phyloP scores from a whole-genome alignment of 2,888 invertebrate species.

The Cephus spinipes region DNA sequence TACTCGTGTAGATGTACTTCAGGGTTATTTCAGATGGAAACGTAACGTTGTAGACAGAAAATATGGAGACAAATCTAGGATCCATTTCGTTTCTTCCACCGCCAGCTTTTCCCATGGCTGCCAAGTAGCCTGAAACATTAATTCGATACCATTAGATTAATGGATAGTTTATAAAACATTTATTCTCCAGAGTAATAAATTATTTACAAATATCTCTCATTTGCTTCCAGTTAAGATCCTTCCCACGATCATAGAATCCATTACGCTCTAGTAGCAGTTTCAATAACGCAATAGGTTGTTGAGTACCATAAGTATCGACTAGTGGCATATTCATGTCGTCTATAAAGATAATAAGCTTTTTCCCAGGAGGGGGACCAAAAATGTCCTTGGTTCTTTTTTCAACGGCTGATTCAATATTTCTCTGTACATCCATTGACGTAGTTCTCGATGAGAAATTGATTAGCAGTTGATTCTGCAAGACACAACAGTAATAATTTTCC shows the following conservation, averaged over 20 bases:
- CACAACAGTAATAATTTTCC: constrained; percentile 17
- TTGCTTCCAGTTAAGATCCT: constrained; percentile 90
- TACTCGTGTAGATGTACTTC: constrained; percentile 84
- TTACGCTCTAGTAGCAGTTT: constrained; percentile 90
- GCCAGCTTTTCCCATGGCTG: constrained; percentile 89
- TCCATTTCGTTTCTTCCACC: constrained; percentile 93
- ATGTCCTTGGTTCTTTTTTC: constrained; percentile 92
- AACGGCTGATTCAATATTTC: constrained; percentile 86
- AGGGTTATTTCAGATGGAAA: constrained; percentile 85
- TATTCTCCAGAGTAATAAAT: not conserved
- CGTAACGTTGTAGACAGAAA: constrained; percentile 87
- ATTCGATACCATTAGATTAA: not conserved
- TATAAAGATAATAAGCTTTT: constrained; percentile 88
- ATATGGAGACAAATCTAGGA: constrained; percentile 91
- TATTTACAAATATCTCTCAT: constrained; percentile 79
- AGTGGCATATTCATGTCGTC: constrained; percentile 97
- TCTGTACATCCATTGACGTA: constrained; percentile 90
- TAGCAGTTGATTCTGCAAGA: constrained; percentile 77
- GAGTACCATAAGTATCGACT: constrained; percentile 90
- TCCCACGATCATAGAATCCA: constrained; percentile 90
- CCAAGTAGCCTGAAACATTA: constrained; percentile 73
- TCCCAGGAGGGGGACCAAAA: constrained; percentile 91
- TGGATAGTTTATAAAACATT: not conserved
- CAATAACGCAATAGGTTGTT: constrained; percentile 93
- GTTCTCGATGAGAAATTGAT: constrained; percentile 94